Conservation (phyloP, 2,888 invertebrate genomes). For the Agonum fuliginosum region DNA sequence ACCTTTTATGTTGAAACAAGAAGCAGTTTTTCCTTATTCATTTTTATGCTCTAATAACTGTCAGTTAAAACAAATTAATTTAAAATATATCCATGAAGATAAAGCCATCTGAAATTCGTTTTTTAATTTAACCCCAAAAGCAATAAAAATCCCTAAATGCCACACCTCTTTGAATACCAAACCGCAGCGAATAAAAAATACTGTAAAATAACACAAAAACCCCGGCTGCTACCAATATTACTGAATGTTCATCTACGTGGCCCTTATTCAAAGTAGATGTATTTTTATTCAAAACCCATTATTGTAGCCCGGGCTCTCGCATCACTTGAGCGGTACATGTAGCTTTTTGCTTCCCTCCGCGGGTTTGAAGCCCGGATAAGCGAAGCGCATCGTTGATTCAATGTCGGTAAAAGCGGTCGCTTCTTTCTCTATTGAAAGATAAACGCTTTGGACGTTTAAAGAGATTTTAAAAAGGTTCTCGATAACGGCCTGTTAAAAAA, state of each 20-base stretch:
- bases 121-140: constrained; percentile 23
- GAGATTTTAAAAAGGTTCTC: constrained; percentile 40
- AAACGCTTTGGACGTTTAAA: constrained; percentile 50
- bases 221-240: constrained; percentile 36
- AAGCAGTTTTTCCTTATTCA: too few relatives aligned
- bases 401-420: constrained; percentile 34
- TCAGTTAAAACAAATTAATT: too few relatives aligned
- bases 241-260: constrained; percentile 13
- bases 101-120: too few relatives aligned
- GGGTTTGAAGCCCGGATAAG: neutral
- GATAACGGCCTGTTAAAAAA: constrained; percentile 47
- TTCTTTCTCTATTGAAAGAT: constrained; percentile 50
- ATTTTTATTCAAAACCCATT: constrained; percentile 58
- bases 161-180: constrained; percentile 39
- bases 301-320: constrained; percentile 20
- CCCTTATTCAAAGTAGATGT: constrained; percentile 54
- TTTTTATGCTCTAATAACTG: too few relatives aligned
- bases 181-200: constrained; percentile 33
- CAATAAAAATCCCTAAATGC: constrained; percentile 21
- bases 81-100: too few relatives aligned
- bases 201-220: constrained; percentile 26
- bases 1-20: too few relatives aligned
- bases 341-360: neutral
- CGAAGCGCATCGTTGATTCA: constrained; percentile 42
- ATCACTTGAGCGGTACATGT: constrained; percentile 23